These are phyloP conservation scores for Orchesella flavescens DNA, from an alignment of 2,888 invertebrate genomes.

Conservation along the genomic window DNA sequence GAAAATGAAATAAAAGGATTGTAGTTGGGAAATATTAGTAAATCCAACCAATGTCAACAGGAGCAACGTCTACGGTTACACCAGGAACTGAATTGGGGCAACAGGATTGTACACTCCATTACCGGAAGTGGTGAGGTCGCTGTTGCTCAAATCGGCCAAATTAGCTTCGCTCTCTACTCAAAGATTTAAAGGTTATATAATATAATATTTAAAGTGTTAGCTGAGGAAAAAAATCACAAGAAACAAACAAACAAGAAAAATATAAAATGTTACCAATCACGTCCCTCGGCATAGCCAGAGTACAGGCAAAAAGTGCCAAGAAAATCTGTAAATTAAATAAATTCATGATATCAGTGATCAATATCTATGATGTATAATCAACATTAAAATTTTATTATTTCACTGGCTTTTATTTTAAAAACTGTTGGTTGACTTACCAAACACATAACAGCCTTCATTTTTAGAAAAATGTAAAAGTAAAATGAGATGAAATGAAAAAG, in stretches of 20 bases:
- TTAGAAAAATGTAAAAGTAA: neutral
- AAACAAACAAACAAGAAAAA: too few relatives aligned
- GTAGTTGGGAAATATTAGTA: too few relatives aligned
- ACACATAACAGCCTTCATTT: conserved; percentile 28
- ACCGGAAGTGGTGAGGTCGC: neutral
- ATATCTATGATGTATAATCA: too few relatives aligned
- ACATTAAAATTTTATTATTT: too few relatives aligned
- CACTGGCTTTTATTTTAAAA: too few relatives aligned
- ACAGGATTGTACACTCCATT: conserved; percentile 29
- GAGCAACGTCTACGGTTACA: too few relatives aligned
- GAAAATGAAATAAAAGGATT: too few relatives aligned
- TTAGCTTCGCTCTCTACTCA: conserved; percentile 20
- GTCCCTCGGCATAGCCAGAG: conserved; percentile 3
- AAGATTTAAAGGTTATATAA: neutral
- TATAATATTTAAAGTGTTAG: too few relatives aligned
- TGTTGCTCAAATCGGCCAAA: conserved; percentile 1
- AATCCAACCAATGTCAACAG: too few relatives aligned
- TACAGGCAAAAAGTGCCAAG: conserved; percentile 19
- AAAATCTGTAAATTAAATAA: conserved; percentile 12
- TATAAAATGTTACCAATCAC: conserved; percentile 7
- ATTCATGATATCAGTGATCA: neutral
- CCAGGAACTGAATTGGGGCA: too few relatives aligned
- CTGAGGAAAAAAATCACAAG: neutral
- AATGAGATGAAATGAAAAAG: neutral
- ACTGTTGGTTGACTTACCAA: too few relatives aligned